These are phyloP conservation scores for Myripristis murdjan DNA, from an alignment of 2,797 vertebrate species.

Conservation along the genomic window DNA sequence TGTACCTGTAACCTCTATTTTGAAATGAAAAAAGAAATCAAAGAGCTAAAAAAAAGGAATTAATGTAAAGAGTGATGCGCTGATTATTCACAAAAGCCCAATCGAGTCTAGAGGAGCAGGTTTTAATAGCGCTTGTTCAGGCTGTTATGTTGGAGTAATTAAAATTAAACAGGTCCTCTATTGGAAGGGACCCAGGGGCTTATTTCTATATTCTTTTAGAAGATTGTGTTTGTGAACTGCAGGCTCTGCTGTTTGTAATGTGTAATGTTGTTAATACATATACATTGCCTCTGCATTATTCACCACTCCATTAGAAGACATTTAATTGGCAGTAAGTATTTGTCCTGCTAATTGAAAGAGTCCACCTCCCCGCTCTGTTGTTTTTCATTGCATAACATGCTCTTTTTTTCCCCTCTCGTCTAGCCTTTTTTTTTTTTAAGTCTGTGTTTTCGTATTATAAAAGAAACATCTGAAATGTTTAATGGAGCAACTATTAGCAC, in stretches of 20 bases:
- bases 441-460: neutral
- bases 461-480: neutral
- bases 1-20: slow-evolving; percentile 20
- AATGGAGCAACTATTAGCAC: neutral
- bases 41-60: slow-evolving; percentile 32
- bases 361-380: slow-evolving; percentile 2
- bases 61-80: slow-evolving; percentile 16
- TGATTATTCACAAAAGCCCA: slow-evolving; percentile 20
- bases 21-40: slow-evolving; percentile 31
- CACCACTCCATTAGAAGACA: slow-evolving; percentile 30
- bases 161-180: slow-evolving; percentile 59
- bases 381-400: slow-evolving; percentile 2
- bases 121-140: slow-evolving; percentile 47
- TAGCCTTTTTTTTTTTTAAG: neutral
- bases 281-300: slow-evolving; percentile 40
- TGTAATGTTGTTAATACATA: slow-evolving; percentile 24
- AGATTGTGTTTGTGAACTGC: slow-evolving; percentile 48
- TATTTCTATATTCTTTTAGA: slow-evolving; percentile 47
- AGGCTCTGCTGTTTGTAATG: slow-evolving; percentile 32
- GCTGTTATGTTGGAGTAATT: slow-evolving; percentile 55
- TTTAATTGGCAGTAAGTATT: slow-evolving; percentile 23
- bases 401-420: neutral
- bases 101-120: slow-evolving; percentile 48
- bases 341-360: slow-evolving; percentile 36
- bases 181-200: slow-evolving; percentile 28